Conservation (phyloP, 2,888 invertebrate genomes). For the Colostygia pectinataria region DNA sequence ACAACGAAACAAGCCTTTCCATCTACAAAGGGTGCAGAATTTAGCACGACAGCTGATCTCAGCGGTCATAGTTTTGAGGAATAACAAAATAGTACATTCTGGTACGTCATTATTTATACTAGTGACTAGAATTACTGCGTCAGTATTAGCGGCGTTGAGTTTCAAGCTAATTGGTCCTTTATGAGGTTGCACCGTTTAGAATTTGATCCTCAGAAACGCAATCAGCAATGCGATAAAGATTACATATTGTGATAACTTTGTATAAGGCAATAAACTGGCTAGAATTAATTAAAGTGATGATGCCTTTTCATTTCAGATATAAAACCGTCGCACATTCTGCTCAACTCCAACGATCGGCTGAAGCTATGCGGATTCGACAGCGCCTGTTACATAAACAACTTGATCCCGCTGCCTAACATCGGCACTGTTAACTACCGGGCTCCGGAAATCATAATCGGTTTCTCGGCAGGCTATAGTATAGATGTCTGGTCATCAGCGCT, state of each 20-base stretch:
- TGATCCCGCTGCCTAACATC: slow-evolving; percentile 32
- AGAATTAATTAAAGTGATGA: no score
- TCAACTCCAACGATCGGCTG: slow-evolving; percentile 45
- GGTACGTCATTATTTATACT: slow-evolving; percentile 43
- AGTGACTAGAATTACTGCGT: no score
- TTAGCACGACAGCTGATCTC: slow-evolving; percentile 54
- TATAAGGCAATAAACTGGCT: no score
- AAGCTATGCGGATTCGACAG: slow-evolving; percentile 65
- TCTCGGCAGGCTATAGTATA: slow-evolving; percentile 44
- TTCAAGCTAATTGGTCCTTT: no score
- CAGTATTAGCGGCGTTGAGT: no score
- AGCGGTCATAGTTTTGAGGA: slow-evolving; percentile 52
- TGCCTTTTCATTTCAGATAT: slow-evolving; percentile 60
- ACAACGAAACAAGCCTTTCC: slow-evolving; percentile 39
- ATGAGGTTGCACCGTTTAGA: no score
- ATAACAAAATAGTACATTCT: slow-evolving; percentile 55
- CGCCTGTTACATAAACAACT: slow-evolving; percentile 31
- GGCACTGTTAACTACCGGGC: slow-evolving; percentile 54
- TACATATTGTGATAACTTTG: no score
- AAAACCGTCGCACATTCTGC: slow-evolving; percentile 58
- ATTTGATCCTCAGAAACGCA: no score
- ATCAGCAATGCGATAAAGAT: no score
- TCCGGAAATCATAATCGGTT: slow-evolving; percentile 63
- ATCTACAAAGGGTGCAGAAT: slow-evolving; percentile 49
- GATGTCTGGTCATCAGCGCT: slow-evolving; percentile 65